Evolutionary conservation across 2,797 vertebrate genomes (phyloP), one percentile per base, ranked within the genome.

Genomic region (Spondyliosoma cantharus): DNA sequence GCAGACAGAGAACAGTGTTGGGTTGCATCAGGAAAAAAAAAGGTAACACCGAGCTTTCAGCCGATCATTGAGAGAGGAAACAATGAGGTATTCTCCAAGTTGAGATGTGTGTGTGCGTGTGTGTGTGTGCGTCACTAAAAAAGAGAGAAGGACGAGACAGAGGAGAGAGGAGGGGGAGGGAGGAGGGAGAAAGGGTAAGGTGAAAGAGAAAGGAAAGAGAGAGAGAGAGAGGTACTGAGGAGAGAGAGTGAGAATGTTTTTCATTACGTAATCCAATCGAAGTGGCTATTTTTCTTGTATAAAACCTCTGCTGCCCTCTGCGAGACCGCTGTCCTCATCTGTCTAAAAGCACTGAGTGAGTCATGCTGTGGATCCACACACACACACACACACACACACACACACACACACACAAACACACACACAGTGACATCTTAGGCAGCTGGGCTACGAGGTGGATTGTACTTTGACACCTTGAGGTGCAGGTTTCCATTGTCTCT

Each of bases 301-400:
- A 92, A 92, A 92, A 90, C 89, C 86, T 83, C 80, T 32, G 65
- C 53, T 93, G 91, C 90, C 93, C 92, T 93, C 90, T 68, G 73
- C 71, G 77, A 92, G 90, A 78, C 79, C 57, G 70, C 87, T 91
- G 88, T 93, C 90, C 93, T 94, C 93, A 94, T 94, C 92, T 91
- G 89, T 94, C 93, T 94, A 92, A 93, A 94, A 93, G 92, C 92
- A 90, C 86, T 63, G 78, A 91, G 87, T 95, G 93, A 95, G 90
- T 95, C 93, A 95, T 85, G 63, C 82, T 90, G 88, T 86, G 78
- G 84, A 77, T 86, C 17, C 61, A 71, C 69, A 62, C 78, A 72
- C 61, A 65, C 76, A 68, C 74, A 80, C 81, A 82, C 84, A 78
- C 73, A 74, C 81, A 76, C 66, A 77, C 76, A 82, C 64, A 80